These are phyloP conservation scores for Taphrorychus bicolor DNA, from an alignment of 2,888 invertebrate genomes.

Conservation along the genomic window DNA sequence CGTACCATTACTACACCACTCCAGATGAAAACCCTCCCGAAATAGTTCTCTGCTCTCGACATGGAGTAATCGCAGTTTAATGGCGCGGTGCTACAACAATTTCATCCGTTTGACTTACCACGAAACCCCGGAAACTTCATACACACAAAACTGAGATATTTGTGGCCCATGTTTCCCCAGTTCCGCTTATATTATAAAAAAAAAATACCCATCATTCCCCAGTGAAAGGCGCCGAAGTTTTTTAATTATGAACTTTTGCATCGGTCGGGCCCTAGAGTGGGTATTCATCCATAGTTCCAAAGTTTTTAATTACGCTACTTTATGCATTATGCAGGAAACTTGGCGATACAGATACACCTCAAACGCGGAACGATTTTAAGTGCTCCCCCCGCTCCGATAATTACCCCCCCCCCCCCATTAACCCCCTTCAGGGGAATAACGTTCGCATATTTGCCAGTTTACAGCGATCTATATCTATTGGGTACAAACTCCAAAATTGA, in stretches of 20 bases:
- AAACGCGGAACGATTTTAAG: no score
- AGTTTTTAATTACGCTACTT: not conserved
- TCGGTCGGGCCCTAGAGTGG: not conserved
- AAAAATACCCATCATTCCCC: not conserved
- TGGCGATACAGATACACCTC: not conserved
- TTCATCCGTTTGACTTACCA: conserved; percentile 36
- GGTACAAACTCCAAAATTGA: conserved; percentile 46
- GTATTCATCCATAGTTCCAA: not conserved
- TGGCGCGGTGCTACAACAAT: conserved; percentile 37
- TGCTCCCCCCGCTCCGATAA: not conserved
- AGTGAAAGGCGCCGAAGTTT: not conserved
- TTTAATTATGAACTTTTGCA: not conserved
- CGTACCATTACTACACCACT: not conserved
- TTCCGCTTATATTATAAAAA: not conserved
- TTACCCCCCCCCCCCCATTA: no score
- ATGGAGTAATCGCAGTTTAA: conserved; percentile 38
- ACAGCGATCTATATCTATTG: conserved; percentile 36
- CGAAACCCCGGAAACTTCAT: conserved; percentile 34
- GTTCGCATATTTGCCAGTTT: conserved; percentile 16
- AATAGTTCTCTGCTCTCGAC: conserved; percentile 38
- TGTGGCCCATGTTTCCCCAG: conserved; percentile 14
- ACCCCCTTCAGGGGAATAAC: no score
- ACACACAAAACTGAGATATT: conserved; percentile 39
- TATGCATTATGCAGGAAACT: not conserved
- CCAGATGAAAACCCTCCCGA: conserved; percentile 7